A percentile compares a stretch with the other conserved stretches of the same genome.
phyloP scores from a whole-genome alignment of 2,888 invertebrate genomes.

The Platycheirus rosarum region DNA sequence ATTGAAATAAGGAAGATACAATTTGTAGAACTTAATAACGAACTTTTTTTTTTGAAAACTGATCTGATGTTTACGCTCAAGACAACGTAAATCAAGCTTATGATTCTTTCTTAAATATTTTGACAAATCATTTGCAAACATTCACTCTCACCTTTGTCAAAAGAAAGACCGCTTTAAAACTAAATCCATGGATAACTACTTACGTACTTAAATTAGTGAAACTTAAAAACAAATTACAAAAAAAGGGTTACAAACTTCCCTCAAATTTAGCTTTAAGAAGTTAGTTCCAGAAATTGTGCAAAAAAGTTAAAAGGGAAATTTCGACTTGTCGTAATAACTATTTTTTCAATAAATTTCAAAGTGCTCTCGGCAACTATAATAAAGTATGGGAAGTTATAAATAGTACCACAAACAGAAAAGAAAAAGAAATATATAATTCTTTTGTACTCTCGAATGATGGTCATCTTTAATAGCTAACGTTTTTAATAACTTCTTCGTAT shows the following conservation, averaged over 20 bases:
- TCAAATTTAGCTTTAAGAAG: background rate
- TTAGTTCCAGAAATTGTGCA: background rate
- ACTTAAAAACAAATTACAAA: background rate
- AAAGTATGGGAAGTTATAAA: background rate
- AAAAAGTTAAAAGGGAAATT: background rate
- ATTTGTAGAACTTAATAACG: background rate
- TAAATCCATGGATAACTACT: background rate
- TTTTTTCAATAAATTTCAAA: background rate
- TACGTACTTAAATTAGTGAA: constrained; percentile 7
- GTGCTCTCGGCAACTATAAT: background rate
- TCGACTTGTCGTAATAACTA: background rate
- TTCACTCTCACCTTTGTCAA: background rate
- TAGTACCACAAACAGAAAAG: background rate
- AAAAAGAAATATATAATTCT: background rate
- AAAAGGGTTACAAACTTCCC: background rate
- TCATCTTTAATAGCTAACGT: constrained; percentile 10
- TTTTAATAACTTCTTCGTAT: constrained; percentile 4
- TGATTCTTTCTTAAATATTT: background rate
- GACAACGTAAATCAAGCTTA: background rate
- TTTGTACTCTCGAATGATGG: background rate
- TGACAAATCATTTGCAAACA: background rate
- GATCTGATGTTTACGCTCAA: background rate
- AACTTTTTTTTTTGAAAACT: too few relatives aligned
- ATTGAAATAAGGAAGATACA: background rate
- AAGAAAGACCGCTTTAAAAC: background rate